Evolutionary conservation across 2,888 invertebrate genomes (phyloP).

Genomic region (Drosophila barbarae): DNA sequence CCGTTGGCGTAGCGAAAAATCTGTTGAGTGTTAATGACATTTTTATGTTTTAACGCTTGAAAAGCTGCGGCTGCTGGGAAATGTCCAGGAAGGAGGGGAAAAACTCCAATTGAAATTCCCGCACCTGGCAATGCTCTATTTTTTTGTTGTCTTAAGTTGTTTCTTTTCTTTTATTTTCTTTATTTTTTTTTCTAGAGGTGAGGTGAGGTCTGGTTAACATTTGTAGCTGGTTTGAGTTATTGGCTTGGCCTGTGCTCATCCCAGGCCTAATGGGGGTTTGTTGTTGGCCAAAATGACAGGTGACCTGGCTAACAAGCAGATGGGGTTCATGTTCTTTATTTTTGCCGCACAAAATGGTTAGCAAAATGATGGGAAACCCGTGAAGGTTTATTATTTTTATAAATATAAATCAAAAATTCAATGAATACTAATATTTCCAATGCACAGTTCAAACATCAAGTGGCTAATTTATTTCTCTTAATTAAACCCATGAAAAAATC

Average conservation of each 20-base stretch:
- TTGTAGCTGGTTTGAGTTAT: slow-evolving; percentile 37
- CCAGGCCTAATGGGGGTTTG: slow-evolving; percentile 32
- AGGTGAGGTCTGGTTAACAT: slow-evolving; percentile 28
- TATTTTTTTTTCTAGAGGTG: background rate
- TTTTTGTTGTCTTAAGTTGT: slow-evolving; percentile 12
- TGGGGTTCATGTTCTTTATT: background rate
- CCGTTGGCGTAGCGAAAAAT: slow-evolving; percentile 63
- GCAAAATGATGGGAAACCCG: slow-evolving; percentile 4
- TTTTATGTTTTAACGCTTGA: slow-evolving; percentile 74
- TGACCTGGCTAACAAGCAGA: slow-evolving; percentile 28
- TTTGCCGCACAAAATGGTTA: slow-evolving; percentile 3
- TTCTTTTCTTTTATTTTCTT: background rate
- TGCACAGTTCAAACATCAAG: background rate
- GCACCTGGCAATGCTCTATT: slow-evolving; percentile 45
- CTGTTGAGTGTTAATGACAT: slow-evolving; percentile 74
- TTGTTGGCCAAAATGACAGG: slow-evolving; percentile 41
- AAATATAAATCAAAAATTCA: background rate
- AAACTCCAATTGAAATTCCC: slow-evolving; percentile 60
- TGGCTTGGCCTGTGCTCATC: slow-evolving; percentile 28
- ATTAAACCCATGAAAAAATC: background rate
- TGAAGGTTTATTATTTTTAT: background rate
- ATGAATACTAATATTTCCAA: background rate
- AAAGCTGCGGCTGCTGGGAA: slow-evolving; percentile 48
- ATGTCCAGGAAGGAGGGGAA: slow-evolving; percentile 28
- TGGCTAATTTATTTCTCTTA: background rate